A percentile compares a stretch with the other conserved stretches of the same genome.
phyloP scores from a whole-genome alignment of 1,140 invertebrate species.

The Reticulitermes speratus region DNA sequence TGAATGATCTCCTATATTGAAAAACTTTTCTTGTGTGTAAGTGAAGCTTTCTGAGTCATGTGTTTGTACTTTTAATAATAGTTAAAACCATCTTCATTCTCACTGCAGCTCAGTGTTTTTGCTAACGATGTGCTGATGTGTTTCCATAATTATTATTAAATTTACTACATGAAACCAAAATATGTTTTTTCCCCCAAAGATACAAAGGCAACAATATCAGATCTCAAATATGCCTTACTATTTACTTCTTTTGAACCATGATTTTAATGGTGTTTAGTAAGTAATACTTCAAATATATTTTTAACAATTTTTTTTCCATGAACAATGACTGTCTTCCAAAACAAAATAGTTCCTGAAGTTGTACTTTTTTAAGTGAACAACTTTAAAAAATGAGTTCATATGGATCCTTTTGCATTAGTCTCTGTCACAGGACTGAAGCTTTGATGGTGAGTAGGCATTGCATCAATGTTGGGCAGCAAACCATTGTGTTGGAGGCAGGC shows the following conservation, averaged over 20 bases:
- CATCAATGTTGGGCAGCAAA: neutral
- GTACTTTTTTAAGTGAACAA: neutral
- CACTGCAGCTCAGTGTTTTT: neutral
- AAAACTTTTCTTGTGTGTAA: neutral
- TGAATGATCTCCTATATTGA: neutral
- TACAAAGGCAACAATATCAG: neutral
- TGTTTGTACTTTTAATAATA: neutral
- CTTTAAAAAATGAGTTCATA: neutral
- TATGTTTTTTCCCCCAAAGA: neutral
- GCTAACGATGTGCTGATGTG: neutral
- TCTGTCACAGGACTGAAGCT: no score
- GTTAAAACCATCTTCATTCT: neutral
- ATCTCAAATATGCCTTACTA: neutral
- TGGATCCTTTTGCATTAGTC: neutral
- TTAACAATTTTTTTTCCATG: neutral
- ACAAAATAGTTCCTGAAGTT: neutral
- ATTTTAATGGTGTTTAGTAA: neutral
- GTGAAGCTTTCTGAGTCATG: neutral
- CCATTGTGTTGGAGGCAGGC: neutral
- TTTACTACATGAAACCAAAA: slow-evolving; percentile 9
- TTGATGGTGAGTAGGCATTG: no score
- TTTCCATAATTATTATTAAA: neutral
- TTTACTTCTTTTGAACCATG: neutral
- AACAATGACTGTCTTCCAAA: neutral
- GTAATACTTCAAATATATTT: neutral